Base-by-base conservation (phyloP, 2,113 vertebrate genomes). In the Lontra canadensis region DNA sequence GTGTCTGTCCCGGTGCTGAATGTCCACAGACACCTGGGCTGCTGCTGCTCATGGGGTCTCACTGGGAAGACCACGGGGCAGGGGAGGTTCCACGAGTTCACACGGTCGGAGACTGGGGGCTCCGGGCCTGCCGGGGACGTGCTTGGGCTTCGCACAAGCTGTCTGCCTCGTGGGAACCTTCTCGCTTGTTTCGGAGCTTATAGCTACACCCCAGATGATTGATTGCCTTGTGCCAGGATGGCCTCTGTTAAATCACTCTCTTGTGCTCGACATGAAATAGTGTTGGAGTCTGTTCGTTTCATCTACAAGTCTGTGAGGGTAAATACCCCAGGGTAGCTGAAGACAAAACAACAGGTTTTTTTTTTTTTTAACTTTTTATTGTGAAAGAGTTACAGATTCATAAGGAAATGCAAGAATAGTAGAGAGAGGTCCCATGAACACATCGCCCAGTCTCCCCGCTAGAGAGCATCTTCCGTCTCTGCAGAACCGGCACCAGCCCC, bases 81-180 rank as follows among this genome's bases (percentile, higher is more conserved):
- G 5, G 52, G 31, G 0, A 3, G 39, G 18, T 5, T 83, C 55
- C 13, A 13, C 10, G 0, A 0, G 9, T 3, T 5, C 17, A 11
- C 2, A 1, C 1, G 0, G 3, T 4, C 0, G 8, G 39, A 36
- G 47, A 4, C 63, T 0, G 15, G 18, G 47, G 14, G 17, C 26
- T n/a, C 36, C 18, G 0, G 0, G 59, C 39, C 18, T 7, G 4
- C 12, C 6, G 1, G 23, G 6, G 12, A n/a, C 4, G 3, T 4
- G 1, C 79, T 1, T 44, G n/a, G 26, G 36, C 61, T 61, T 44
- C 1, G 0, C 47, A 9, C 1, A 1, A 3, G 29, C 76, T 12
- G 2, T 36, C 31, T 3, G 14, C 78, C 83, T 31, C 31, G 0
- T 31, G 25, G 34, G 49, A 29, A n/a, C 63, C 21, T 63, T 36